These are phyloP conservation scores for Pocillopora meandrina DNA, from an alignment of 92 coral and sea anemone species.

Conservation along the genomic window DNA sequence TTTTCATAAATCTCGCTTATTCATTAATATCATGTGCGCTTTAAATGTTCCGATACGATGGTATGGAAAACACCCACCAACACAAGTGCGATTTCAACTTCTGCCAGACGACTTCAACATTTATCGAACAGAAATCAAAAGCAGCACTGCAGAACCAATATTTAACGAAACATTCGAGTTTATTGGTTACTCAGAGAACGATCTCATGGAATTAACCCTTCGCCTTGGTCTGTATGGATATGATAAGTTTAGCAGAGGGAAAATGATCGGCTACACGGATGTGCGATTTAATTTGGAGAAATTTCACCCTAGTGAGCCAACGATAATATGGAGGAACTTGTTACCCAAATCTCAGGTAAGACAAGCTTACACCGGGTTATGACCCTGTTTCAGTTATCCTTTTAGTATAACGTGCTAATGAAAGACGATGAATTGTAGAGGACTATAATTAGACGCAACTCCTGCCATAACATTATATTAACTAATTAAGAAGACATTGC, in stretches of 20 bases:
- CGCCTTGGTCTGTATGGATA: conserved; percentile 75
- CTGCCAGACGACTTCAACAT: conserved; percentile 72
- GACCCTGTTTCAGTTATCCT: background rate
- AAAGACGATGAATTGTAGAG: background rate
- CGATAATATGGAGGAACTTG: conserved; percentile 79
- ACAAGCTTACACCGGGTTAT: conserved; percentile 20
- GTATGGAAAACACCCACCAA: conserved; percentile 76
- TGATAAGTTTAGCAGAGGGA: conserved; percentile 83
- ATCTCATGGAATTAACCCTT: conserved; percentile 69
- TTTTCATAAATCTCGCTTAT: conserved; percentile 70
- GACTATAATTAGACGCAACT: background rate
- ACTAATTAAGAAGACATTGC: background rate
- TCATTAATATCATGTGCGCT: conserved; percentile 83
- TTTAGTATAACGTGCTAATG: background rate
- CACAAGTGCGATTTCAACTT: conserved; percentile 84
- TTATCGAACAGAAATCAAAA: conserved; percentile 70
- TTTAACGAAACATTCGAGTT: conserved; percentile 92
- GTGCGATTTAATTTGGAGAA: conserved; percentile 70
- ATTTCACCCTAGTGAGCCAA: conserved; percentile 78
- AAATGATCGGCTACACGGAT: conserved; percentile 72
- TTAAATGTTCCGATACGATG: conserved; percentile 78
- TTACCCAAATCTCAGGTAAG: conserved; percentile 61
- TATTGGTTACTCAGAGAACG: conserved; percentile 75
- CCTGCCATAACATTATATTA: background rate
- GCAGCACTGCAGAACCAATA: conserved; percentile 79